A percentile compares a stretch with the other conserved stretches of the same genome.
These are phyloP conservation scores for Paguma larvata DNA, from an alignment of 2,797 vertebrate species.

Conservation along the genomic window DNA sequence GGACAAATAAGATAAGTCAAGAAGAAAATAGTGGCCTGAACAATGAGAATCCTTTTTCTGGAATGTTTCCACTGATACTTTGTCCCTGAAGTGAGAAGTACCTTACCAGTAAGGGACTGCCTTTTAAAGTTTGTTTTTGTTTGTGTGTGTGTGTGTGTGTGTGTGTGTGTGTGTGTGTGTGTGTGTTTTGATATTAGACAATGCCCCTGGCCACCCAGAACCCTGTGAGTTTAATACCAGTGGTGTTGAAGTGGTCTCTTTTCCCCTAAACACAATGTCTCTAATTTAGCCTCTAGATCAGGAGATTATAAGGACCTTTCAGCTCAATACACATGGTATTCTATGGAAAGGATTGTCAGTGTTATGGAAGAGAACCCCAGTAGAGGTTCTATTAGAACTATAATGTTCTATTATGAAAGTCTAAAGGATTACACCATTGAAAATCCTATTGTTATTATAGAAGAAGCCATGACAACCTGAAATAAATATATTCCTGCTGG, in stretches of 20 bases:
- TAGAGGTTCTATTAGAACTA: not conserved
- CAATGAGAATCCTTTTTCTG: not conserved
- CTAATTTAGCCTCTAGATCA: not conserved
- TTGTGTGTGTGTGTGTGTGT: not conserved
- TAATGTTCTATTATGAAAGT: not conserved
- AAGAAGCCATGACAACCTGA: not conserved
- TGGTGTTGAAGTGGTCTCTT: not conserved
- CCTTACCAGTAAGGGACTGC: not conserved
- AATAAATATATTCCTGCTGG: not conserved
- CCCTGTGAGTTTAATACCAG: not conserved
- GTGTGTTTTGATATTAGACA: not conserved
- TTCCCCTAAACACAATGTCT: not conserved
- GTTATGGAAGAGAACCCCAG: not conserved
- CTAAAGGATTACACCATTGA: not conserved
- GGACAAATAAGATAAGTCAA: not conserved
- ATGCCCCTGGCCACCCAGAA: not conserved
- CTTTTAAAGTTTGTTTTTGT: not conserved
- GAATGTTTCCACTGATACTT: not conserved
- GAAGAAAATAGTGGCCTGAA: slow-evolving; percentile 6
- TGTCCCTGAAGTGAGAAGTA: not conserved
- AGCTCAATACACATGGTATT: not conserved
- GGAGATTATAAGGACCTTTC: not conserved
- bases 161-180: too few relatives aligned
- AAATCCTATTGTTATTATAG: not conserved
- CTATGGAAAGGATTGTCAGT: not conserved